Evolutionary conservation across 2,113 vertebrate genomes (phyloP).

Genomic region (Carettochelys insculpta): DNA sequence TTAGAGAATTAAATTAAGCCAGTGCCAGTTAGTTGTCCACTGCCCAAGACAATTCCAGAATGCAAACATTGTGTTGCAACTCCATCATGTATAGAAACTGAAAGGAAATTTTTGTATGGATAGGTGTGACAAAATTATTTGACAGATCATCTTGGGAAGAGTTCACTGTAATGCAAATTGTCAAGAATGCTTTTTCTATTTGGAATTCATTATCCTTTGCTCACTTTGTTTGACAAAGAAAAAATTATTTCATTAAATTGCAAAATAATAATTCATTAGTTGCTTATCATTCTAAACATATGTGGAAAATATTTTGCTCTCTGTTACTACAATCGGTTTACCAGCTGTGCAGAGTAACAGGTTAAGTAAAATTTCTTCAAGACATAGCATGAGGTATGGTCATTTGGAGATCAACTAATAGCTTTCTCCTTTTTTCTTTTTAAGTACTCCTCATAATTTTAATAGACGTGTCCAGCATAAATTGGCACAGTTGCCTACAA

Average conservation of each 20-base stretch:
- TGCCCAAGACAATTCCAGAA: not conserved
- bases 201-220: not conserved
- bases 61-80: not conserved
- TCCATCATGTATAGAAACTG: not conserved
- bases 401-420: not conserved
- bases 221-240: not conserved
- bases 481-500: conserved; percentile 39
- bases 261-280: not conserved
- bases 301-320: not conserved
- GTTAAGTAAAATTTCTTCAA: conserved; percentile 26
- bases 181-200: not conserved
- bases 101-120: not conserved
- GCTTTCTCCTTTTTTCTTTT: not conserved
- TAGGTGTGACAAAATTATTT: not conserved
- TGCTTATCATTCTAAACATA: not conserved
- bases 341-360: conserved; percentile 14
- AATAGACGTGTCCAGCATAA: conserved; percentile 10
- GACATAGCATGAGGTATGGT: not conserved
- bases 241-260: not conserved
- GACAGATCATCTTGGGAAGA: not conserved
- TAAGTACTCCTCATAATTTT: not conserved
- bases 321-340: conserved; percentile 20
- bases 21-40: not conserved
- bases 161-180: not conserved
- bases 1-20: not conserved